These are phyloP conservation scores for Sporophila hypoxantha DNA, from an alignment of 2,113 vertebrate genomes.

Conservation along the genomic window DNA sequence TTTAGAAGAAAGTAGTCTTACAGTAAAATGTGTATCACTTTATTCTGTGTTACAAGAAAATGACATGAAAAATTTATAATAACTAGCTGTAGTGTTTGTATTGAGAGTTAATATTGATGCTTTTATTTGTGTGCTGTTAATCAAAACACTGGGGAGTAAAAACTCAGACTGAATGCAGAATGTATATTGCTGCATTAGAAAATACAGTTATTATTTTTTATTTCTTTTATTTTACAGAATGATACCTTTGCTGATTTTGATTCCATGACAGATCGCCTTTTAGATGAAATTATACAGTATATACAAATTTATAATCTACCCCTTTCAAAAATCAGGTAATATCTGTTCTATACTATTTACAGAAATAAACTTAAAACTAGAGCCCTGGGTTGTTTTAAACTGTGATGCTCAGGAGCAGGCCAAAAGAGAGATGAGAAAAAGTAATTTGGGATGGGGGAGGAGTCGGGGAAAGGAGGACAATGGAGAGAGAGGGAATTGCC, in stretches of 20 bases:
- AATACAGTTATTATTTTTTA: constrained; percentile 38
- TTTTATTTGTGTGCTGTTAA: constrained; percentile 7
- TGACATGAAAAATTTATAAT: neutral
- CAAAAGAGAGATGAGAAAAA: neutral
- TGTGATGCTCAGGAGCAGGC: neutral
- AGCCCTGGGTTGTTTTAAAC: constrained; percentile 14
- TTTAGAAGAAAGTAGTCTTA: neutral
- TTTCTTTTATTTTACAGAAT: constrained; percentile 80
- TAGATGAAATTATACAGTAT: constrained; percentile 98
- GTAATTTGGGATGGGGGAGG: neutral
- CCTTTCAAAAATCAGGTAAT: constrained; percentile 96
- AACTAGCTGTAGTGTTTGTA: constrained; percentile 1
- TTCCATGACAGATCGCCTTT: constrained; percentile 94
- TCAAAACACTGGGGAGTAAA: neutral
- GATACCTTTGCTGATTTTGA: constrained; percentile 99
- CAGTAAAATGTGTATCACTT: neutral
- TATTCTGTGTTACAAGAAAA: neutral
- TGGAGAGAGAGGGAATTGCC: neutral
- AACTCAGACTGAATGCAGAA: constrained; percentile 26
- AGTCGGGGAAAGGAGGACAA: neutral
- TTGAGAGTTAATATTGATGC: neutral
- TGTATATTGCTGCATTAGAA: constrained; percentile 34
- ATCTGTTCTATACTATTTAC: constrained; percentile 18
- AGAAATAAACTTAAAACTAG: constrained; percentile 2
- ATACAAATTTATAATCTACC: constrained; percentile 97